phyloP scores from a whole-genome alignment of 2,797 vertebrate genomes.

The Euthynnus affinis region DNA sequence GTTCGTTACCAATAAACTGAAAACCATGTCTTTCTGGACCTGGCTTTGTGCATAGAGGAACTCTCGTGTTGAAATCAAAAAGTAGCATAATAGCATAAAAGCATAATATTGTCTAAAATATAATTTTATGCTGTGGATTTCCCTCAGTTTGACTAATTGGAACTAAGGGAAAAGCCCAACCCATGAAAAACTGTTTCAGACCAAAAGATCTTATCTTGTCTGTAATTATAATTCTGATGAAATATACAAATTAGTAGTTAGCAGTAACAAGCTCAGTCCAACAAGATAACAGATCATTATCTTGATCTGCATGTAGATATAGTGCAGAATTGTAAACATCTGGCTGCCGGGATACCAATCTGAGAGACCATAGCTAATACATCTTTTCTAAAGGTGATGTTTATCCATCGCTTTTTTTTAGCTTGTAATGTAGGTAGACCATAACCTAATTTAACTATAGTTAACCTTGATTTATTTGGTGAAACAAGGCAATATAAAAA shows the following conservation, averaged over 20 bases:
- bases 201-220: neutral
- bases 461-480: no score
- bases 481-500: no score
- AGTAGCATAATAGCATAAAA: no score
- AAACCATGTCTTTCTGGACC: neutral
- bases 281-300: neutral
- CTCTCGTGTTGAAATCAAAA: no score
- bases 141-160: neutral
- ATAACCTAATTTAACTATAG: no score
- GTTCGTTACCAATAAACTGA: neutral
- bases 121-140: neutral
- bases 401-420: no score
- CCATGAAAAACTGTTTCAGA: neutral
- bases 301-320: neutral
- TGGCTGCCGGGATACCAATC: neutral
- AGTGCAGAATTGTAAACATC: neutral
- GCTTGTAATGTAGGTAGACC: no score
- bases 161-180: neutral
- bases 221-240: neutral
- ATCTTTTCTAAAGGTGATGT: no score
- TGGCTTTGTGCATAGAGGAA: no score
- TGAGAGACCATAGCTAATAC: neutral
- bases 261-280: neutral
- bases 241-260: neutral
- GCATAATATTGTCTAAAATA: neutral